Conservation (phyloP, 2,888 invertebrate genomes). For the Eucriotettix oculatus region DNA sequence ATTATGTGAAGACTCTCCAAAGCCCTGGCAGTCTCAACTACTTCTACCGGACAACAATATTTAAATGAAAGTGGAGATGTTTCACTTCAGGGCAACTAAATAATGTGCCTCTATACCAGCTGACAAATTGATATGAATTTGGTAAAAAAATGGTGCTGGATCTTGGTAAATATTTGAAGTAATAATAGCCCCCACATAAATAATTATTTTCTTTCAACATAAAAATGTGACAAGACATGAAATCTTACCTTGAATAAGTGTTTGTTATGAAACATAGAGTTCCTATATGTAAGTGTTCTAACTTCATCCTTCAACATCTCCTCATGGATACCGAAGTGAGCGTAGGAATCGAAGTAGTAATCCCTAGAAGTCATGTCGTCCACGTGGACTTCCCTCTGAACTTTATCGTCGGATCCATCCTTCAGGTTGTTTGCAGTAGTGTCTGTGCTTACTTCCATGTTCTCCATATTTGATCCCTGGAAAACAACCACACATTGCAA, state of each 20-base stretch:
- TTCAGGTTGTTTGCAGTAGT: conserved; percentile 7
- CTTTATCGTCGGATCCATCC: conserved; percentile 16
- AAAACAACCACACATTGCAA: neutral
- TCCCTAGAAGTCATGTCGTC: conserved; percentile 99
- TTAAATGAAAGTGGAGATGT: no score
- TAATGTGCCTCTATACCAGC: no score
- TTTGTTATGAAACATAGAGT: conserved; percentile 98
- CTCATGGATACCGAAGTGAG: conserved; percentile 99
- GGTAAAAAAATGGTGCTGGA: no score
- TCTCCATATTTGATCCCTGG: conserved; percentile 27
- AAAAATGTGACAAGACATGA: neutral
- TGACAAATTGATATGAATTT: no score
- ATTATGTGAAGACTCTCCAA: no score
- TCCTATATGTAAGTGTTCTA: conserved; percentile 91
- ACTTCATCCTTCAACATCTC: conserved; percentile 99
- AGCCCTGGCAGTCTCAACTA: no score
- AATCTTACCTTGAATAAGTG: conserved; percentile 65
- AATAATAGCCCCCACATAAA: neutral
- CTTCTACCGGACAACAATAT: no score
- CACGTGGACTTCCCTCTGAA: conserved; percentile 39
- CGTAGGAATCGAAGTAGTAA: conserved; percentile 99
- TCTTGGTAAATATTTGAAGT: no score
- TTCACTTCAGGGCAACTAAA: no score
- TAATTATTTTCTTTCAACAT: neutral
- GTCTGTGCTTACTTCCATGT: conserved; percentile 30